Percentiles rank a stretch among this genome's conserved stretches.
These are phyloP conservation scores for Onychorhynchus coronatus DNA, from an alignment of 2,113 vertebrate species.

Conservation along the genomic window DNA sequence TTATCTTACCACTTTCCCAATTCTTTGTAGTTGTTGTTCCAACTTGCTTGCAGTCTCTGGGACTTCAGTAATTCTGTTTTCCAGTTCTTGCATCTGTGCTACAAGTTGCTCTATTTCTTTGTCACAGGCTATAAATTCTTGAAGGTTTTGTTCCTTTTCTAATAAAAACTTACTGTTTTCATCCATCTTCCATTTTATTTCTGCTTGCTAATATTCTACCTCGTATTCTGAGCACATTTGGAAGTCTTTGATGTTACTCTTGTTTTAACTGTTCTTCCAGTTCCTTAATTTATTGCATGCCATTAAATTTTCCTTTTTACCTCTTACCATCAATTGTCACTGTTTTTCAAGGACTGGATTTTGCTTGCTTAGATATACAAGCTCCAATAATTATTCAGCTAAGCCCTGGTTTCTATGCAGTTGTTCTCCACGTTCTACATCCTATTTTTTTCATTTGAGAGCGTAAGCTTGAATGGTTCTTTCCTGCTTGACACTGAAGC, in stretches of 20 bases:
- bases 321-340: constrained; percentile 80
- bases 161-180: constrained; percentile 70
- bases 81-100: constrained; percentile 69
- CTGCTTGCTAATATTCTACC: constrained; percentile 78
- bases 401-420: constrained; percentile 65
- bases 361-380: constrained; percentile 74
- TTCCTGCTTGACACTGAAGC: constrained; percentile 78
- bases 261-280: constrained; percentile 77
- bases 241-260: constrained; percentile 13
- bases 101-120: constrained; percentile 78
- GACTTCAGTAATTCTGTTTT: constrained; percentile 65
- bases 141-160: constrained; percentile 77
- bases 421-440: constrained; percentile 80
- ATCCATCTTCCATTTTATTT: constrained; percentile 79
- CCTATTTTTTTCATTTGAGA: constrained; percentile 69
- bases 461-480: constrained; percentile 68
- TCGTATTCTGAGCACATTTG: constrained; percentile 57
- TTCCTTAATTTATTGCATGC: constrained; percentile 80
- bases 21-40: constrained; percentile 77
- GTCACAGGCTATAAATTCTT: constrained; percentile 71
- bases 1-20: constrained; percentile 70
- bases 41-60: constrained; percentile 55
- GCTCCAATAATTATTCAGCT: constrained; percentile 65
- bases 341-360: constrained; percentile 79
- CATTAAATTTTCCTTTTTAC: constrained; percentile 83